phyloP scores from a whole-genome alignment of 2,888 invertebrate species.

The Campoletis raptor region DNA sequence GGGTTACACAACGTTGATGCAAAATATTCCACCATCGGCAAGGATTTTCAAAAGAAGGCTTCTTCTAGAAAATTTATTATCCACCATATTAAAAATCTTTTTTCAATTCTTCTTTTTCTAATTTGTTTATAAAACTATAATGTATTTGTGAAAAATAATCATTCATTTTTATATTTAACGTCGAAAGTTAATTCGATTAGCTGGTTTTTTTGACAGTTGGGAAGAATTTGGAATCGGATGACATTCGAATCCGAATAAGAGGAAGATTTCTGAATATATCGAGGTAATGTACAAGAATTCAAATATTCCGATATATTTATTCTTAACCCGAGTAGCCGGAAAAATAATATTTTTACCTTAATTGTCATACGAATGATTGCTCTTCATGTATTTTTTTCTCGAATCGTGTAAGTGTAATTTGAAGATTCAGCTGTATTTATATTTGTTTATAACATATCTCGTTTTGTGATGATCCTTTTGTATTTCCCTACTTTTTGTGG shows the following conservation, averaged over 20 bases:
- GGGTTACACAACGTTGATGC: too few relatives aligned
- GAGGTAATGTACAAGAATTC: not conserved
- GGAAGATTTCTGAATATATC: not conserved
- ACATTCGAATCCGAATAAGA: not conserved
- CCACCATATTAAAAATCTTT: too few relatives aligned
- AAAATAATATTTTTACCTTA: not conserved
- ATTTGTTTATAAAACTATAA: too few relatives aligned
- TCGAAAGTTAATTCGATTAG: not conserved
- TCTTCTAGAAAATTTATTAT: too few relatives aligned
- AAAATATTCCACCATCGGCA: too few relatives aligned
- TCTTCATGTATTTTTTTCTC: not conserved
- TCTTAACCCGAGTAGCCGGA: not conserved
- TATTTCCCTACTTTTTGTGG: constrained; percentile 11
- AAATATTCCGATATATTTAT: not conserved
- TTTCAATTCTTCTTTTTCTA: too few relatives aligned
- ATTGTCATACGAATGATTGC: not conserved
- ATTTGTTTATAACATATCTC: constrained; percentile 17
- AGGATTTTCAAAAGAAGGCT: too few relatives aligned
- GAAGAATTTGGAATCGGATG: not conserved
- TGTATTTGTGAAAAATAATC: not conserved
- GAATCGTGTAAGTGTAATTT: not conserved
- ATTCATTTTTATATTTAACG: too few relatives aligned
- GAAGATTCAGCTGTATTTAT: not conserved
- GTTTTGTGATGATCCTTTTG: constrained; percentile 15
- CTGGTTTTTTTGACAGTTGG: not conserved